Base-by-base conservation (phyloP, 2,113 vertebrate genomes). In the Elephas maximus region DNA sequence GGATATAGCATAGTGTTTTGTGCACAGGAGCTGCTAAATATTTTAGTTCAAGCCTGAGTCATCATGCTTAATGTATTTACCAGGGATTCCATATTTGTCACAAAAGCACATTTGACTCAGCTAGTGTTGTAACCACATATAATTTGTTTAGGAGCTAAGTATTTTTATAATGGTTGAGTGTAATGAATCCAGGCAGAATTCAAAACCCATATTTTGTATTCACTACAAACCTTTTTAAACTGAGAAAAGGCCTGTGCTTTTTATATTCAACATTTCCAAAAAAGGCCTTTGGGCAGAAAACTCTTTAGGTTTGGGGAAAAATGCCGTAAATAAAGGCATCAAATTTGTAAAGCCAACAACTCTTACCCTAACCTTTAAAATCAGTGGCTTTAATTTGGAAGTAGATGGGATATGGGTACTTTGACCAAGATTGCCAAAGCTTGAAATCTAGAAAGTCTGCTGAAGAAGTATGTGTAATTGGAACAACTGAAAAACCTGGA, bases 41-140 rank as follows among this genome's bases (percentile, higher is more conserved):
- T 95, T 95, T 96, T 15, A 71, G 44, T 87, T 73, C 30, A 69
- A 95, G 57, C 51, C 63, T 93, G 90, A 97, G 44, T 97, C 94
- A 97, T 89, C 60, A 15, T n/a, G 57, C 69, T 67, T 76, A 90
- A 63, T 73, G 84, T 92, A 94, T 96, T 93, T 94, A 90, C 80
- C 87, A 91, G 51, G 8, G 80, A 79, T 88, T 96, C 91, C 71
- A 17, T 92, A 93, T 96, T 81, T 90, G 57, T 84, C 69, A 81
- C 48, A 91, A 63, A n/a, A 91, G 71, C 11, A 78, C 23, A 80
- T 37, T 86, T 96, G 97, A 95, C 97, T 97, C 92, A 92, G 88
- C 65, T 33, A 37, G 53, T 93, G 76, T 80, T 90, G 74, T 94
- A 97, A 88, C 41, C 62, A 96, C 63, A 84, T 92, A 88, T 57